A percentile compares a stretch with the other conserved stretches of the same genome.
Conservation (phyloP, 2,797 vertebrate genomes). For the Mormyrus proboscirostris region DNA sequence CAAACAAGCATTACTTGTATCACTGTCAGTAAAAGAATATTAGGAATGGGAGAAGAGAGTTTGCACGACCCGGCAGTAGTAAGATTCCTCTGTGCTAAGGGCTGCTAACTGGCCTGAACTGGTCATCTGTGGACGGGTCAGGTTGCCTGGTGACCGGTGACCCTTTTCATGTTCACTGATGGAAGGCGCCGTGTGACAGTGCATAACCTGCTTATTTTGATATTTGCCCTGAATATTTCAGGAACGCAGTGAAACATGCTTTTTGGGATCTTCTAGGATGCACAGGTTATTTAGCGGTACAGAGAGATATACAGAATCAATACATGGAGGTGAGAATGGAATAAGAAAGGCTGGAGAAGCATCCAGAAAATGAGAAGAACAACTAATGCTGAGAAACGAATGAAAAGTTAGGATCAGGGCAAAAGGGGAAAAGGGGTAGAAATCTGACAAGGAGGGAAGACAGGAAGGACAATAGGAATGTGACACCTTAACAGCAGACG, state of each 20-base stretch:
- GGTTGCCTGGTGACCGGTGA: neutral
- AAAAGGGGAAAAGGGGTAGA: neutral
- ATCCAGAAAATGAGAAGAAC: neutral
- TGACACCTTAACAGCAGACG: conserved; percentile 75
- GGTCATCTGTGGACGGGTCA: neutral
- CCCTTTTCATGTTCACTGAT: neutral
- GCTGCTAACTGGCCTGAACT: neutral
- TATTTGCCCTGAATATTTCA: neutral
- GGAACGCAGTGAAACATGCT: neutral
- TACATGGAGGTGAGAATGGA: neutral
- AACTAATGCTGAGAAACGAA: neutral
- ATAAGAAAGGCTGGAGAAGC: neutral
- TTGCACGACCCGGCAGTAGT: neutral
- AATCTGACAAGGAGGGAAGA: conserved; percentile 7
- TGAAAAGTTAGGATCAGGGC: conserved; percentile 17
- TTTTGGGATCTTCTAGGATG: neutral
- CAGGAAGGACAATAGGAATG: neutral
- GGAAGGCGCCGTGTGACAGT: neutral
- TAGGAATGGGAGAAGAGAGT: neutral
- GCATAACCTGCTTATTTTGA: neutral
- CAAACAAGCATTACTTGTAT: neutral
- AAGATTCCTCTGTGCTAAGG: neutral
- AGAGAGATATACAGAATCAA: neutral
- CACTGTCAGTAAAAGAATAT: neutral
- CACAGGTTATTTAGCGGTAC: neutral